These are phyloP conservation scores for Fulmarus glacialis DNA, from an alignment of 2,113 vertebrate species.

Conservation along the genomic window DNA sequence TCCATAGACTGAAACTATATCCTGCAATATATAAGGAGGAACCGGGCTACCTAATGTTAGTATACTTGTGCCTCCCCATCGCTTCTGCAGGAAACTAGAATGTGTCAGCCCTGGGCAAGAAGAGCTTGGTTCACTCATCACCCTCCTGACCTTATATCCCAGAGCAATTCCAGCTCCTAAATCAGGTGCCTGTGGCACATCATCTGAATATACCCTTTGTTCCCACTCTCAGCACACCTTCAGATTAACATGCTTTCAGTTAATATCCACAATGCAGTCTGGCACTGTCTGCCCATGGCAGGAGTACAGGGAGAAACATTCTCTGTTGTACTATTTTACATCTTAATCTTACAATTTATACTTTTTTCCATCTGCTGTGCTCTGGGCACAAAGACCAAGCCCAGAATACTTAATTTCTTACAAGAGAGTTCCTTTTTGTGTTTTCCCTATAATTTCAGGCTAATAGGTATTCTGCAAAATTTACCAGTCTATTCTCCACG, in stretches of 20 bases:
- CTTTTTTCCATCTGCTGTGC: neutral
- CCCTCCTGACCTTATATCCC: neutral
- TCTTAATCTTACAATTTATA: neutral
- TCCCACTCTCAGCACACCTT: neutral
- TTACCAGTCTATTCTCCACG: neutral
- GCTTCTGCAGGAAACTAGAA: neutral
- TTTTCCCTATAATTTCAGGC: neutral
- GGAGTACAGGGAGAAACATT: neutral
- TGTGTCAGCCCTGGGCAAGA: neutral
- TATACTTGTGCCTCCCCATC: neutral
- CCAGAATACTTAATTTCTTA: constrained; percentile 1
- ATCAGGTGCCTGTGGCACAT: neutral
- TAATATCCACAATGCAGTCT: neutral
- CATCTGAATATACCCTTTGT: neutral
- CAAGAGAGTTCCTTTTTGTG: neutral
- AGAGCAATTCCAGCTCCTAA: neutral
- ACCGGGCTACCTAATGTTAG: neutral
- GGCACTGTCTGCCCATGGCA: neutral
- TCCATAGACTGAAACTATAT: neutral
- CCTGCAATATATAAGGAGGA: neutral
- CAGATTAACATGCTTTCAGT: neutral
- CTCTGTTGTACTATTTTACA: neutral
- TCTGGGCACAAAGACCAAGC: neutral
- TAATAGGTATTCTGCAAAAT: constrained; percentile 28
- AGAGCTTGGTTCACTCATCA: neutral